These are phyloP conservation scores for Etheostoma nigrum DNA, from an alignment of 2,797 vertebrate genomes.

Conservation along the genomic window DNA sequence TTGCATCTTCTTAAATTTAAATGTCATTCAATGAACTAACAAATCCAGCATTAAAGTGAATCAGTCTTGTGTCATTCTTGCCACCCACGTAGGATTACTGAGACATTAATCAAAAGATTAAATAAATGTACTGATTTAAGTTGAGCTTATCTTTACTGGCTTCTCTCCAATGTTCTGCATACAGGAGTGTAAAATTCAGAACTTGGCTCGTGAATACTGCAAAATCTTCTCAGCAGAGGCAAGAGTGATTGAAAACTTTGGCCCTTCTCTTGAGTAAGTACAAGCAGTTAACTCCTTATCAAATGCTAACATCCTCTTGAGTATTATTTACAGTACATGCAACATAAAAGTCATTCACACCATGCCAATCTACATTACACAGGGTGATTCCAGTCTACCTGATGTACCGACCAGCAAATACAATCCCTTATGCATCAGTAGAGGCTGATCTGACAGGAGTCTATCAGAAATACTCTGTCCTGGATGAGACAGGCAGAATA, in stretches of 20 bases:
- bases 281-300: background rate
- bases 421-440: constrained; percentile 91
- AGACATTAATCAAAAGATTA: constrained; percentile 40
- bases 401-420: constrained; percentile 94
- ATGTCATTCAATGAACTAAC: constrained; percentile 1
- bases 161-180: constrained; percentile 47
- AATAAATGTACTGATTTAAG: constrained; percentile 18
- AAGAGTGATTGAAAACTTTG: constrained; percentile 88
- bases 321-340: background rate
- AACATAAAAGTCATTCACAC: background rate
- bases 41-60: constrained; percentile 22
- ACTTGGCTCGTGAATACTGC: constrained; percentile 95
- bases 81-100: constrained; percentile 54
- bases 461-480: constrained; percentile 85
- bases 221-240: constrained; percentile 95
- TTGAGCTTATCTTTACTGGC: constrained; percentile 47
- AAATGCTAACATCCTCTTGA: constrained; percentile 3
- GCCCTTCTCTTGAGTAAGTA: constrained; percentile 91
- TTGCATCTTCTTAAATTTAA: background rate
- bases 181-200: constrained; percentile 95
- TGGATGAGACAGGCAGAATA: constrained; percentile 79
- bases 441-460: constrained; percentile 88
- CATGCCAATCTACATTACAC: constrained; percentile 21
- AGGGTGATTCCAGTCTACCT: constrained; percentile 93
- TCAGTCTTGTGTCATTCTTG: constrained; percentile 9